Conservation (phyloP, 1,140 invertebrate species). For the Spodoptera frugiperda region DNA sequence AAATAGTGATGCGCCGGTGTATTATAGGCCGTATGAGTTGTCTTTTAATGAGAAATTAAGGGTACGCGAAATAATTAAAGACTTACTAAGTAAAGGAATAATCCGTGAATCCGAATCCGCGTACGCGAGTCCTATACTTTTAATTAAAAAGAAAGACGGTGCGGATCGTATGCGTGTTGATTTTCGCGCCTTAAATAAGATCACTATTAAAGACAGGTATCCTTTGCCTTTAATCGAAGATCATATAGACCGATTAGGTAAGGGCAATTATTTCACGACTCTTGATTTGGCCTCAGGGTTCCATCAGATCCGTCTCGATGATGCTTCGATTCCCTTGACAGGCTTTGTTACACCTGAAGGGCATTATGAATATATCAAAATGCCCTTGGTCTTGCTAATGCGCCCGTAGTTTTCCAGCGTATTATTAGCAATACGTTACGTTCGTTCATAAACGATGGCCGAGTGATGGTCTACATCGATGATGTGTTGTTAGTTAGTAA, state of each 20-base stretch:
- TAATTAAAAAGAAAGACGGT: not conserved
- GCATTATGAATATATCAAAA: constrained; percentile 76
- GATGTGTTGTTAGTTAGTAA: constrained; percentile 60
- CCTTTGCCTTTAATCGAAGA: not conserved
- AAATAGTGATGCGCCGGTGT: not conserved
- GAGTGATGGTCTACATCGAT: constrained; percentile 61
- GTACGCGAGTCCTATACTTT: not conserved
- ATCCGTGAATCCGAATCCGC: not conserved
- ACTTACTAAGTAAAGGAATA: not conserved
- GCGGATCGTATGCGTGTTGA: not conserved
- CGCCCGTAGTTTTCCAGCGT: constrained; percentile 76
- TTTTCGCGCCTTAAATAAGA: not conserved
- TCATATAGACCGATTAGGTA: too few species aligned
- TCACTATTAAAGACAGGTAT: constrained; percentile 4
- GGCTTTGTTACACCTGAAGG: constrained; percentile 51
- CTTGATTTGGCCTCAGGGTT: constrained; percentile 83
- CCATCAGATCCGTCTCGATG: constrained; percentile 69
- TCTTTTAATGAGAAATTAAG: not conserved
- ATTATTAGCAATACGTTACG: constrained; percentile 42
- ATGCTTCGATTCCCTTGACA: constrained; percentile 60
- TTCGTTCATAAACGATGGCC: constrained; percentile 27
- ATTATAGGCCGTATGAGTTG: not conserved
- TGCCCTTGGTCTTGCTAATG: constrained; percentile 82
- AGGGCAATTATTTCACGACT: constrained; percentile 64
- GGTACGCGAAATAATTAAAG: not conserved